phyloP scores from a whole-genome alignment of 2,113 vertebrate genomes.

The Carassius auratus region DNA sequence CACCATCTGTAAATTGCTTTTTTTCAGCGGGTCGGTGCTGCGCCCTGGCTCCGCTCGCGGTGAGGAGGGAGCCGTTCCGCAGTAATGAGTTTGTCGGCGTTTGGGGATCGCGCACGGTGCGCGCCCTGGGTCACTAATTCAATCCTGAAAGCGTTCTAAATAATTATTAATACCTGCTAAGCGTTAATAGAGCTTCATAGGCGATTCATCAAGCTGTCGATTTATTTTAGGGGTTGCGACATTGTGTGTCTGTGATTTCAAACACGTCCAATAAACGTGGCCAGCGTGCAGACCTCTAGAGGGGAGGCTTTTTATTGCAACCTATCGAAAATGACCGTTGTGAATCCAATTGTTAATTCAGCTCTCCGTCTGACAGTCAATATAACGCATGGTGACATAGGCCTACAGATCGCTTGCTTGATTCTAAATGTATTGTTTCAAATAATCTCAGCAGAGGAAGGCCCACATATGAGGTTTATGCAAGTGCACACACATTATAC shows the following conservation, averaged over 20 bases:
- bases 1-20: constrained; percentile 74
- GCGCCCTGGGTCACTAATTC: constrained; percentile 76
- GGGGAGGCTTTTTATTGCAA: constrained; percentile 19
- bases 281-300: background rate
- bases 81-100: constrained; percentile 61
- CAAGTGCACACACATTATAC: constrained; percentile 10
- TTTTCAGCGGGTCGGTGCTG: constrained; percentile 54
- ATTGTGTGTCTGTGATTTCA: constrained; percentile 30
- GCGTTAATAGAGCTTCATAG: constrained; percentile 71
- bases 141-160: constrained; percentile 74
- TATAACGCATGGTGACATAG: background rate
- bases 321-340: background rate
- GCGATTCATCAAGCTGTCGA: constrained; percentile 79
- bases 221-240: constrained; percentile 64
- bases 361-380: background rate
- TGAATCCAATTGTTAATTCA: background rate
- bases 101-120: constrained; percentile 48
- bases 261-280: constrained; percentile 19
- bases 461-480: constrained; percentile 4
- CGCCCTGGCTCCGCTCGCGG: constrained; percentile 20
- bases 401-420: background rate
- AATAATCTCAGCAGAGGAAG: background rate
- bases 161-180: constrained; percentile 78
- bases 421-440: background rate
- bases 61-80: constrained; percentile 54